These are phyloP conservation scores for Drosophila grimshawi DNA, from an alignment of 1,140 invertebrate genomes.

Conservation along the genomic window DNA sequence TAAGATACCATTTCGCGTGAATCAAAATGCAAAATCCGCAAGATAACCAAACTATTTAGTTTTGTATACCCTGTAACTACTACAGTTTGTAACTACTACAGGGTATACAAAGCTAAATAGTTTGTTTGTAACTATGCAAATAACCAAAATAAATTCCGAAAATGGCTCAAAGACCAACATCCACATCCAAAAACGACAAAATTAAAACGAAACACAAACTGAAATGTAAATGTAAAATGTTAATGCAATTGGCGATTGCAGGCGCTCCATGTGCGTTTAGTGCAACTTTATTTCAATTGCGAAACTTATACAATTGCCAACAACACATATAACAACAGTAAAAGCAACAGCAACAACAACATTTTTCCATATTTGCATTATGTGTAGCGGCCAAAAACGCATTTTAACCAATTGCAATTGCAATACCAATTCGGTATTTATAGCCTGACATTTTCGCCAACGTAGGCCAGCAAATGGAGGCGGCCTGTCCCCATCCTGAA, in stretches of 20 bases:
- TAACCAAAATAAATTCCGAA: not conserved
- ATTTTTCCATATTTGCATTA: conserved; percentile 78
- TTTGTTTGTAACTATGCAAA: not conserved
- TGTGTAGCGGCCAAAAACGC: conserved; percentile 66
- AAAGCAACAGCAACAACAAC: conserved; percentile 26
- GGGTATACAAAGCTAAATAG: not conserved
- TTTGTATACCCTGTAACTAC: not conserved
- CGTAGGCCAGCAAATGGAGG: conserved; percentile 45
- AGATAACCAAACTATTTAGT: no score
- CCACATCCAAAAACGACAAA: conserved; percentile 7
- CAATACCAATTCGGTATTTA: conserved; percentile 76
- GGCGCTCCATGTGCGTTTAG: conserved; percentile 65
- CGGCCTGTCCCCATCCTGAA: conserved; percentile 13
- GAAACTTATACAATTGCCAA: conserved; percentile 66
- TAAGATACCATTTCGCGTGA: not conserved
- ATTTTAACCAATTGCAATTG: conserved; percentile 73
- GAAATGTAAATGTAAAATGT: conserved; percentile 45
- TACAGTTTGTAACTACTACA: not conserved
- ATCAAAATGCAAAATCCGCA: no score
- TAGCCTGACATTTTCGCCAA: conserved; percentile 78
- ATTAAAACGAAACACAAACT: not conserved
- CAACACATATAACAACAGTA: conserved; percentile 24
- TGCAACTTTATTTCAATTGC: conserved; percentile 79
- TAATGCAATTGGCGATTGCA: conserved; percentile 49
- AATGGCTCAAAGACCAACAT: conserved; percentile 8